Evolutionary conservation across 2,797 vertebrate genomes (phyloP).

Genomic region (Muscicapa striata): DNA sequence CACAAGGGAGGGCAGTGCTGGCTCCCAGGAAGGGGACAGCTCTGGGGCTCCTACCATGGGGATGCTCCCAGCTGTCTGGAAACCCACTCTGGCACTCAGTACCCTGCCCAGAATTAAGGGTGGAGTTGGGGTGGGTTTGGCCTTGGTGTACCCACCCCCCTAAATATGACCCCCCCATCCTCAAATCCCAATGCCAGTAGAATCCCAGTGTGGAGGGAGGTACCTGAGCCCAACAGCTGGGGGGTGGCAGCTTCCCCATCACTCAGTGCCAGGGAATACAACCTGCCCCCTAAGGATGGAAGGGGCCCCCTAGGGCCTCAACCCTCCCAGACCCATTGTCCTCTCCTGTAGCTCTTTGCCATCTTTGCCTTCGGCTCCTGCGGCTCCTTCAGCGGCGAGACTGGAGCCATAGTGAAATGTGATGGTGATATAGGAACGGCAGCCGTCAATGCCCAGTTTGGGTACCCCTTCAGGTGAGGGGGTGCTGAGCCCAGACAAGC

Average conservation of each 20-base stretch:
- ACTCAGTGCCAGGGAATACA: neutral
- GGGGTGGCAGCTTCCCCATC: neutral
- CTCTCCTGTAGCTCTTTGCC: constrained; percentile 84
- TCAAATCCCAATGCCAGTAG: neutral
- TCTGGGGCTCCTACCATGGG: accelerated
- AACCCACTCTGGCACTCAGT: neutral
- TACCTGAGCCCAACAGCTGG: neutral
- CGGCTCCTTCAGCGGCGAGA: constrained; percentile 85
- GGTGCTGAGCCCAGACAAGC: neutral
- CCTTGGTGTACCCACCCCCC: neutral
- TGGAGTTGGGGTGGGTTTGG: accelerated
- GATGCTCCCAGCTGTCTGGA: neutral
- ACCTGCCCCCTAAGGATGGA: neutral
- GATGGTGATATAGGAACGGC: constrained; percentile 1
- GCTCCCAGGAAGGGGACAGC: neutral
- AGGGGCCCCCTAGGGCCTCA: neutral
- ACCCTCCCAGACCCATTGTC: accelerated
- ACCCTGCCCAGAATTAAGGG: neutral
- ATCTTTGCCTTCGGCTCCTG: constrained; percentile 93
- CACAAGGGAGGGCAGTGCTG: neutral
- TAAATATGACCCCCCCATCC: too few species aligned
- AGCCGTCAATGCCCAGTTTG: constrained; percentile 75
- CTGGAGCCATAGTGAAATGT: constrained; percentile 79
- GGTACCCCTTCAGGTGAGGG: constrained; percentile 92
- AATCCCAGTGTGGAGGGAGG: neutral